Base-by-base conservation (phyloP, 1,140 invertebrate genomes). In the Ceratina calcarata region DNA sequence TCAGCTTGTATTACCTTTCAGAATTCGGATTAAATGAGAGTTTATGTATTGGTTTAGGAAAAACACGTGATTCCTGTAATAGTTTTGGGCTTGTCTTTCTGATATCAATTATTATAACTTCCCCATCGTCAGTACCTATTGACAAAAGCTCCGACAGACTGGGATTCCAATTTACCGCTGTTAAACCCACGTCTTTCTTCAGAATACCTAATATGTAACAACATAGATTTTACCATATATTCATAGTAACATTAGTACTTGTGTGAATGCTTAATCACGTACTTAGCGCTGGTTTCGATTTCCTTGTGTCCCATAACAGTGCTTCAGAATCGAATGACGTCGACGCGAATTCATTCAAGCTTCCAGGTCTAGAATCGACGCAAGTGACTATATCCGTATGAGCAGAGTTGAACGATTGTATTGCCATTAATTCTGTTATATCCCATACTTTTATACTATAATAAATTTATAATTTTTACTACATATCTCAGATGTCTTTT, bases 371-470 rank as follows among this genome's bases (percentile, higher is more conserved):
- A 74, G 75, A 86, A 64, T 87, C 78, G 7, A 91, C 87, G 74
- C 84, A 82, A 51, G 90, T 91, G 58, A 93, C 74, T 64, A 82
- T 72, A 58, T 91, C 87, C 32, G 61, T 80, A 61, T 93, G 91
- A 18, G 91, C 91, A 75, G 68, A 82, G 67, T 76, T 22, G 72
- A 84, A 93, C 0, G 90, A 87, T 65, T 86, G 27, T 58, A 37
- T 87, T 18, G 89, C 68, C 15, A 87, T 60, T 49, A 93, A 79
- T 64, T 91, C 89, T 20, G 78, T 16, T 68, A 78, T 22, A 24
- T 93, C 86, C 92, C 92, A 93, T 15, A 93, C 62, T 87, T 92
- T 93, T 72, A 93, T 86, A 49, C 92, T 93, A 66, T 8, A 86
- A 77, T 55, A 69, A 58, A 80, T 58, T 69, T 65, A 72, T 64